Evolutionary conservation across 2,797 vertebrate genomes (phyloP), one percentile per base, ranked within the genome.

Genomic region (Buceros bicornis): DNA sequence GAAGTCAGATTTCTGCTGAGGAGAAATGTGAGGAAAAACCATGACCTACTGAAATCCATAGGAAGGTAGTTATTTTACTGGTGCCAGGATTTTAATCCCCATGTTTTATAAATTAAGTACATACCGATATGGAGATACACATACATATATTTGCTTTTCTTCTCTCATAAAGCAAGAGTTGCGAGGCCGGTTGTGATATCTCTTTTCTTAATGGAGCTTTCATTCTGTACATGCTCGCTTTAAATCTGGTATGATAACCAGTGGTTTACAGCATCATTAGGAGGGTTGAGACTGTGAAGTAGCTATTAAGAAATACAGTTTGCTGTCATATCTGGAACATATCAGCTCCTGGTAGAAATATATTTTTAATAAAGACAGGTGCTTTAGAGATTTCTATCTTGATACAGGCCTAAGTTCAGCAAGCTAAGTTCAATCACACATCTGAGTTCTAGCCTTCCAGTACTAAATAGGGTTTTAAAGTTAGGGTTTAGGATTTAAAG

Each of bases 351-450:
- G 0, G 25, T 67, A 95, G 62, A 94, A 90, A 94, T 78, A 62
- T 26, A 69, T 79, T 88, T 89, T 89, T 96, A 90, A 96, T 95
- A 82, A 94, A 88, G 43, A 86, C 29, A 61, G 24, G 8, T 62
- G 54, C 17, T 90, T 87, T 60, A 86, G 54, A 61, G 33, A 19
- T 79, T 91, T 95, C 45, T 81, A 10, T 87, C 73, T 69, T 82
- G 42, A 67, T 79, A 50, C 0, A 93, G 53, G 56, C 60, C 60
- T 50, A 83, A 81, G 48, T 86, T 95, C 87, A 93, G 51, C 72
- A 76, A 82, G 50, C 62, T 61, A 81, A 87, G 65, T 92, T 95
- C 88, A 87, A 19, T 53, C 73, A 45, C 43, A 58, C 24, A 42
- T 45, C 54, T 48, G 66, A 86, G 82, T 82, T 82, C n/a, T 53